Conservation (phyloP, 2,797 vertebrate species). For the Arctocebus calabarensis region DNA sequence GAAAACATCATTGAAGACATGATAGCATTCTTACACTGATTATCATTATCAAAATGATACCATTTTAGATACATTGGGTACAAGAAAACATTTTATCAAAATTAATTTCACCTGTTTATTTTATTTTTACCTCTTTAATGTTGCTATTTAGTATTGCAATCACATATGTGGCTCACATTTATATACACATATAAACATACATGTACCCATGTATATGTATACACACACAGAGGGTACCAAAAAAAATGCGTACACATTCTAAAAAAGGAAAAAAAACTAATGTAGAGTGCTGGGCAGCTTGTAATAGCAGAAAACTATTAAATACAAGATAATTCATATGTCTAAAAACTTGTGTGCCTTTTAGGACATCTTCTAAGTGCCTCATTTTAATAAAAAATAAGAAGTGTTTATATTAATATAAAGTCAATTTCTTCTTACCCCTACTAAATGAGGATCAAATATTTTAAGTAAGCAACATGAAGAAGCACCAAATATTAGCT, state of each 20-base stretch:
- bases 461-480: background rate
- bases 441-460: slow-evolving; percentile 14
- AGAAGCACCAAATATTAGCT: background rate
- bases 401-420: background rate
- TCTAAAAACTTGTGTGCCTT: background rate
- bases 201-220: background rate
- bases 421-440: background rate
- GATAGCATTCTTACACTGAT: background rate
- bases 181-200: no score
- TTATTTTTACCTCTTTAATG: background rate
- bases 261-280: background rate
- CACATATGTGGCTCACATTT: background rate
- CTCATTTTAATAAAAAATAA: slow-evolving; percentile 32
- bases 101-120: background rate
- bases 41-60: background rate
- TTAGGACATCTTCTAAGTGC: background rate
- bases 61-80: background rate
- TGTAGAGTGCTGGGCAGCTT: slow-evolving; percentile 7
- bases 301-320: background rate
- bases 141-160: background rate
- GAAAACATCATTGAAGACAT: background rate
- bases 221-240: background rate
- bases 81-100: background rate
- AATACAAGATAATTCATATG: background rate
- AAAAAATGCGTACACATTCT: no score